Conservation (phyloP, 2,797 vertebrate genomes). For the Austrolebias charrua region DNA sequence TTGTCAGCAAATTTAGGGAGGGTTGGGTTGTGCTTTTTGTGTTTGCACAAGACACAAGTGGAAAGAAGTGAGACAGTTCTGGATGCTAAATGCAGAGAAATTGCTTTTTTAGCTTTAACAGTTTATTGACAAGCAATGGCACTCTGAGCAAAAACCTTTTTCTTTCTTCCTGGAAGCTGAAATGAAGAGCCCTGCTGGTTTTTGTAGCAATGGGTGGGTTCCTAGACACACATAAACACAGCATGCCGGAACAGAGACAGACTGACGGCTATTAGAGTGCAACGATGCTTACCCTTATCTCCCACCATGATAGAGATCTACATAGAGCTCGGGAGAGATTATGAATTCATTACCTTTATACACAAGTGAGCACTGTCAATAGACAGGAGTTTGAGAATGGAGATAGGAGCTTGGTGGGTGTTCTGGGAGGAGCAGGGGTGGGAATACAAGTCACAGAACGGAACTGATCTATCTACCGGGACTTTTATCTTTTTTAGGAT, state of each 20-base stretch:
- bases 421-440: conserved; percentile 34
- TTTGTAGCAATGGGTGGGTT: conserved; percentile 37
- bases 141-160: conserved; percentile 21
- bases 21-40: conserved; percentile 18
- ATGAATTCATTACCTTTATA: conserved; percentile 83
- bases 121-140: conserved; percentile 49
- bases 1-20: conserved; percentile 48
- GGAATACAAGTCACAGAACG: conserved; percentile 32
- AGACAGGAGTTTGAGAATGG: conserved; percentile 57
- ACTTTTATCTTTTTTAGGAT: conserved; percentile 13
- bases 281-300: conserved; percentile 76
- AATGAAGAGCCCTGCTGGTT: conserved; percentile 32
- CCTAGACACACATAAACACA: conserved; percentile 26
- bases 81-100: conserved; percentile 33
- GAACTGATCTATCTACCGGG: conserved; percentile 15
- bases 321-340: conserved; percentile 78
- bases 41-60: conserved; percentile 23
- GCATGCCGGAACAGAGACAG: conserved; percentile 58
- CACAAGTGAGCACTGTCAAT: conserved; percentile 63
- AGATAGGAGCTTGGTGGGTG: conserved; percentile 42
- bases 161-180: conserved; percentile 33
- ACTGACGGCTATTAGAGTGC: conserved; percentile 76
- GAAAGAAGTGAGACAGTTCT: conserved; percentile 41
- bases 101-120: conserved; percentile 45
- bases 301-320: conserved; percentile 77